A percentile compares a stretch with the other conserved stretches of the same genome.
phyloP scores from a whole-genome alignment of 2,888 invertebrate species.

The Emmelina monodactyla region DNA sequence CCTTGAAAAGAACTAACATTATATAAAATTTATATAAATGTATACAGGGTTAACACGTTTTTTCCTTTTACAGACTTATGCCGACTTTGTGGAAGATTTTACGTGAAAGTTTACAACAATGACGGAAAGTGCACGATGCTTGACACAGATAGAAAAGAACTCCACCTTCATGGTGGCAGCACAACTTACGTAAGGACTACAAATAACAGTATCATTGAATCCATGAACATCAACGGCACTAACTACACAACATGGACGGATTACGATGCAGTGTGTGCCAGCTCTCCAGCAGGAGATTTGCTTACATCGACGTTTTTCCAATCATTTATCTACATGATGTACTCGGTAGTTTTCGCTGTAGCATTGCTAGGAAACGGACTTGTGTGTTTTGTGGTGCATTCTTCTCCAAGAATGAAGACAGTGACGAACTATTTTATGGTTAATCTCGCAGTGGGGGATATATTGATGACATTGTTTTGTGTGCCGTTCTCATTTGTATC shows the following conservation, averaged over 20 bases:
- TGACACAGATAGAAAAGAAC: no score
- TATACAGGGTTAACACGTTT: no score
- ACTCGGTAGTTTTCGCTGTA: slow-evolving; percentile 74
- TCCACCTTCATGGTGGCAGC: no score
- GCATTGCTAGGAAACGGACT: slow-evolving; percentile 78
- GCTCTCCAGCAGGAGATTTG: slow-evolving; percentile 29
- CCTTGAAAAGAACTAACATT: no score
- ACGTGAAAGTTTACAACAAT: no score
- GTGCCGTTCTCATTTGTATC: slow-evolving; percentile 90
- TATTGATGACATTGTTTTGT: slow-evolving; percentile 89
- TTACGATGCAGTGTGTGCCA: slow-evolving; percentile 26
- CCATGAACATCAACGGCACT: slow-evolving; percentile 19
- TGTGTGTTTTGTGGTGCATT: slow-evolving; percentile 87
- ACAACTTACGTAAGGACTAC: no score
- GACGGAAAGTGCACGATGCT: no score
- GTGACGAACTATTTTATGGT: slow-evolving; percentile 93
- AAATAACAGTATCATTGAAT: no score
- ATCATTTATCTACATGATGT: slow-evolving; percentile 72
- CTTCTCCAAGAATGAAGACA: slow-evolving; percentile 86
- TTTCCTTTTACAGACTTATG: no score
- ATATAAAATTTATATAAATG: no score
- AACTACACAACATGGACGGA: slow-evolving; percentile 31
- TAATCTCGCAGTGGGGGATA: slow-evolving; percentile 88
- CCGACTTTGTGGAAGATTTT: no score
- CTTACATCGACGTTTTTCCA: slow-evolving; percentile 65